Base-by-base conservation (phyloP, 2,113 vertebrate genomes). In the Diglossa brunneiventris region DNA sequence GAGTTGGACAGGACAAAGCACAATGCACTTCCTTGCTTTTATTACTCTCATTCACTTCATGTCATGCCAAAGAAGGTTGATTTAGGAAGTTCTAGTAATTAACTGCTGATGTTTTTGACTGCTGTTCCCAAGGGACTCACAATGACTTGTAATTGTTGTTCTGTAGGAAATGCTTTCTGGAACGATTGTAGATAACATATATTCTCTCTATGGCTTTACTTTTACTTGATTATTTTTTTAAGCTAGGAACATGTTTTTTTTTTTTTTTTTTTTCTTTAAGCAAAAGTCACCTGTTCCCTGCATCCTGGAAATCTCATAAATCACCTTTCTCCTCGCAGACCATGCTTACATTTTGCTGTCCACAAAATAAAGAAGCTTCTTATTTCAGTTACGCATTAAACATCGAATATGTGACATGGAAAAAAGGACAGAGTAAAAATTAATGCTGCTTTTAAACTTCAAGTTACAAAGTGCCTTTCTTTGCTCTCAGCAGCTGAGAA, bases 11-110 rank as follows among this genome's bases (percentile, higher is more conserved):
- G 97, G 96, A 98, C 97, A 98, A 97, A 98, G 95, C 91, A 92
- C 94, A 97, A 95, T 97, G 97, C 89, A 97, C 97, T 98, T 98
- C 96, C 97, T 97, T 81, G 6, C 42, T 92, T 95, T 97, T 96
- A 98, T 97, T 97, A 94, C 94, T 95, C 89, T 91, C 96, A 35
- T 96, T 96, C 93, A 95, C 97, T 97, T 97, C 95, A 97, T 94
- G 95, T 96, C 81, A 88, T 97, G 97, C 98, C 97, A 98, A 94
- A 92, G 95, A 95, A 88, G 95, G 95, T 91, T 79, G 94, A 92
- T 62, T 70, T 96, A 95, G 95, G 97, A 98, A 98, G 89, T 90
- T 96, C 85, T 96, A 93, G 47, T 85, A 92, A 90, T 95, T 97
- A 96, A 96, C 80, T 56, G 95, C 89, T 95, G 96, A 96, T 97